phyloP scores from a whole-genome alignment of 2,113 vertebrate species.

The Osmerus eperlanus region DNA sequence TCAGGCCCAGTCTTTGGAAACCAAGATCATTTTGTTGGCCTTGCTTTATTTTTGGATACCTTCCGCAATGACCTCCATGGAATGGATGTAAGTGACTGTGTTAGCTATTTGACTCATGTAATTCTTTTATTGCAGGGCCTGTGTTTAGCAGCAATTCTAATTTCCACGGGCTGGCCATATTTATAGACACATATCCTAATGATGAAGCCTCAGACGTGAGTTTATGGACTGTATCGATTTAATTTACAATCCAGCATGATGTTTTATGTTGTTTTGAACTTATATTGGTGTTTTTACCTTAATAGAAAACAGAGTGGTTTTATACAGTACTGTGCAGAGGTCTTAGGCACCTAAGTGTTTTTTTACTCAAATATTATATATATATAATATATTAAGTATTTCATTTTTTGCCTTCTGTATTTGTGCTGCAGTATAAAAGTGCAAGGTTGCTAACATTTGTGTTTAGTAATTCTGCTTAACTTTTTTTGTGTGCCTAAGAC shows the following conservation, averaged over 20 bases:
- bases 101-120: slow-evolving; percentile 47
- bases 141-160: slow-evolving; percentile 94
- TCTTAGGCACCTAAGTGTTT: too few species aligned
- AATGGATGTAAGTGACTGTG: slow-evolving; percentile 75
- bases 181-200: slow-evolving; percentile 96
- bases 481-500: too few species aligned
- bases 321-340: too few species aligned
- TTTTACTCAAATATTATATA: too few species aligned
- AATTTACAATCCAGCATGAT: slow-evolving; percentile 41
- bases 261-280: neutral
- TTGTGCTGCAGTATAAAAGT: too few species aligned
- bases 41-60: slow-evolving; percentile 78
- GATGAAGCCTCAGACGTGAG: slow-evolving; percentile 91
- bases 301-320: neutral
- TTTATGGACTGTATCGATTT: slow-evolving; percentile 38
- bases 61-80: slow-evolving; percentile 79
- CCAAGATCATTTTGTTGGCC: slow-evolving; percentile 74
- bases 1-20: slow-evolving; percentile 77
- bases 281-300: neutral
- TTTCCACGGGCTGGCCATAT: slow-evolving; percentile 92
- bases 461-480: too few species aligned
- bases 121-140: slow-evolving; percentile 77
- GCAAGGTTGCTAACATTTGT: too few species aligned
- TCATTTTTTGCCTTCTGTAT: too few species aligned
- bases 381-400: too few species aligned